Base-by-base conservation (phyloP, 2,888 invertebrate genomes). In the Scaptomyza parva region DNA sequence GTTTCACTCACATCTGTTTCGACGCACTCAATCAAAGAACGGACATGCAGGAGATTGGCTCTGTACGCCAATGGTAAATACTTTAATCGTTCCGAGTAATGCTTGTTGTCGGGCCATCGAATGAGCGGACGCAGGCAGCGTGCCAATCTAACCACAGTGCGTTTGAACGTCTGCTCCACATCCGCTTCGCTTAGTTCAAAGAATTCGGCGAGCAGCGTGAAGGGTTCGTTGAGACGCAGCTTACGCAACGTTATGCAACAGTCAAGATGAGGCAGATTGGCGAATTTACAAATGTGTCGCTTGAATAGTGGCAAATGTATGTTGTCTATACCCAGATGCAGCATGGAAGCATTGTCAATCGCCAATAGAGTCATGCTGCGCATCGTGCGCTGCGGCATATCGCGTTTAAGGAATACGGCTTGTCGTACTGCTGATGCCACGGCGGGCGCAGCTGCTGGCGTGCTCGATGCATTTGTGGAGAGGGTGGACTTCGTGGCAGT, bases 11-110 rank as follows among this genome's bases (percentile, higher is more conserved):
- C 76, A 41, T 91, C 91, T 44, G 91, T 91, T 54, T 91, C 92
- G 12, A 91, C 91, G 59, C 91, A 91, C 54, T 91, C 91, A 54
- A 91, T 90, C 41, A 91, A 43, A 18, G 92, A 91, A 62, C 91
- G 91, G 9, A 91, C 90, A 61, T 90, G 89, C 37, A 91, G 74
- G n/a, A 91, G 71, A 65, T 89, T 89, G 8, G 89, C 84, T 3
- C 91, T 87, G 52, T 89, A 91, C 3, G 89, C 83, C 61, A 91
- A 85, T 2, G 91, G 91, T 14, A 90, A 70, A 68, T 91, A 89
- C 76, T 91, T 91, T 44, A 91, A 86, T 0, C 92, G 87, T 45
- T 91, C 92, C 50, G 89, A 89, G 61, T 90, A 90, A 30, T 89
- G 89, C 39, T 91, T 90, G 4, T 86, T 87, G 30, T 91, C 91